Conservation (phyloP, 2,113 vertebrate genomes). For the Xyrauchen texanus region DNA sequence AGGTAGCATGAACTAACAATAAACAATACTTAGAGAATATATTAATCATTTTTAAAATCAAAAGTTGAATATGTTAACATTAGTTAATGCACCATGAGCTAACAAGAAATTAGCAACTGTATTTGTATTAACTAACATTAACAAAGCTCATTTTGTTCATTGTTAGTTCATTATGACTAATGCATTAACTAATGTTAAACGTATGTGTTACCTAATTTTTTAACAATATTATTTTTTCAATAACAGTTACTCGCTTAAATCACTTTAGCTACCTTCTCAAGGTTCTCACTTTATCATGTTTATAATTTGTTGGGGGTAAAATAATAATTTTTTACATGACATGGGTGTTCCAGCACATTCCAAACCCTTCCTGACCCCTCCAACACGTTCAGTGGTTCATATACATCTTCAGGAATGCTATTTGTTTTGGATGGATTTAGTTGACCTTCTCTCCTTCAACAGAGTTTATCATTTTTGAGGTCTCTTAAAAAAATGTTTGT, state of each 20-base stretch:
- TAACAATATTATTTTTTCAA: background rate
- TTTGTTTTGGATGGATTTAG: conserved; percentile 2
- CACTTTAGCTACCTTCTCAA: conserved; percentile 9
- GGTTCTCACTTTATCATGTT: conserved; percentile 63
- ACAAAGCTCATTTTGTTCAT: too few species aligned
- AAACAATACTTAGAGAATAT: too few species aligned
- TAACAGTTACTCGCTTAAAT: conserved; percentile 24
- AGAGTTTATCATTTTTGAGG: conserved; percentile 32
- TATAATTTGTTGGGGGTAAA: conserved; percentile 51
- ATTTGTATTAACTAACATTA: too few species aligned
- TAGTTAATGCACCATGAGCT: too few species aligned
- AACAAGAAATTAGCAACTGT: too few species aligned
- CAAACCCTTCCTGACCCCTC: conserved; percentile 60
- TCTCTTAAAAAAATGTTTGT: conserved; percentile 50
- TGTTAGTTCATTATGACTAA: too few species aligned
- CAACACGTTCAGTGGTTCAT: conserved; percentile 47
- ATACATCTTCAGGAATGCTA: conserved; percentile 23
- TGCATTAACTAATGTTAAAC: too few species aligned
- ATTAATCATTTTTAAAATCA: too few species aligned
- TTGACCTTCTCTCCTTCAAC: conserved; percentile 1
- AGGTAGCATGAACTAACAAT: too few species aligned
- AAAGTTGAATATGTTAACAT: too few species aligned
- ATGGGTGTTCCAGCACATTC: conserved; percentile 70
- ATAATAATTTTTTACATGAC: conserved; percentile 68
- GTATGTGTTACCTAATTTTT: too few species aligned